Base-by-base conservation (phyloP, 2,113 vertebrate species). In the Labrus mixtus region DNA sequence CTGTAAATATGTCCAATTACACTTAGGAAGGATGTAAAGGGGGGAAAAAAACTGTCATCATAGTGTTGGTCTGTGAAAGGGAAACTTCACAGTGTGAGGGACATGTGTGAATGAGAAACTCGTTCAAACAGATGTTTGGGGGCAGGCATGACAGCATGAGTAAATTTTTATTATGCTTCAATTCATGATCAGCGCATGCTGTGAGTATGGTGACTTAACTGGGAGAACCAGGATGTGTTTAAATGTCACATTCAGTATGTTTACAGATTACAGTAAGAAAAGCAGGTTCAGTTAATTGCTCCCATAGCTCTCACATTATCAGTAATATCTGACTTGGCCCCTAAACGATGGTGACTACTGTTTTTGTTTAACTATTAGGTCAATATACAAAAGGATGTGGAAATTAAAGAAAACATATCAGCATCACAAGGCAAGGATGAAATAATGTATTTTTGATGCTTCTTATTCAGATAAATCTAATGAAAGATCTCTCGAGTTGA, bases 91-190 rank as follows among this genome's bases (percentile, higher is more conserved):
- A 6, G 29, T 33, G 29, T 33, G 29, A 33, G 29, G 29, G 29
- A 33, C 29, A 33, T 33, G 29, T 33, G 29, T 33, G 4, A 33
- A 33, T 33, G 29, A 33, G 29, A 33, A 33, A 33, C 6, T 33
- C 29, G n/a, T n/a, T n/a, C n/a, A 6, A 3, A 6, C 29, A 33
- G 29, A 33, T 33, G 29, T 33, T 6, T 6, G 6, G 29, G 29
- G 29, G 29, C 4, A 33, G 29, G 29, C 29, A 6, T 33, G 29
- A 33, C 29, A 33, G 37, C 15, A 23, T 20, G 45, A 10, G 60
- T 69, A 57, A 41, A 66, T 50, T 10, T 39, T 10, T 45, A 63
- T 68, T 33, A 59, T 60, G 37, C 51, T 45, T 64, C 8, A 74
- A 8, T 50, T 63, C 19, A 71, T 73, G 20, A 46, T 56, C 46